phyloP scores from a whole-genome alignment of 2,797 vertebrate genomes.

The Saxicola maurus region DNA sequence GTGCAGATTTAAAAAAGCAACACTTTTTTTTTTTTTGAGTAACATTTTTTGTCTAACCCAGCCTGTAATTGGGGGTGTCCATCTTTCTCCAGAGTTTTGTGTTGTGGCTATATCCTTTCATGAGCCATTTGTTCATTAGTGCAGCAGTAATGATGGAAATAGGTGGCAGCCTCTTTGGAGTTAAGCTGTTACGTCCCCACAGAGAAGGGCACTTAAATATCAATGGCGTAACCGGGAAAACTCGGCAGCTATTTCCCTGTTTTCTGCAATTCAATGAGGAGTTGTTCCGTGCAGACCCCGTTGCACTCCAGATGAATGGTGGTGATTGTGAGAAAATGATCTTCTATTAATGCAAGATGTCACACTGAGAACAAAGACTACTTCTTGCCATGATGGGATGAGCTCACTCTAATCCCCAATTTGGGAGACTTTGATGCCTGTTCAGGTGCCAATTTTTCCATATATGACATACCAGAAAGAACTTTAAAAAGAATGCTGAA shows the following conservation, averaged over 20 bases:
- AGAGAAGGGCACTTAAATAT: slow-evolving; percentile 70
- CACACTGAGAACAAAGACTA: slow-evolving; percentile 74
- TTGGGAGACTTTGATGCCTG: slow-evolving; percentile 63
- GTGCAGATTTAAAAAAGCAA: background rate
- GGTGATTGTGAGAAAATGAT: slow-evolving; percentile 78
- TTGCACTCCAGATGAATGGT: slow-evolving; percentile 76
- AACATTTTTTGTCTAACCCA: background rate
- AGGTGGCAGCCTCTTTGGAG: slow-evolving; percentile 65
- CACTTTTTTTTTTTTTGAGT: background rate
- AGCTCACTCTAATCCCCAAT: slow-evolving; percentile 68
- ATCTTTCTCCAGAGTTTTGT: slow-evolving; percentile 14
- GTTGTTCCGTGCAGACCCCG: slow-evolving; percentile 70
- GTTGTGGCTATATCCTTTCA: background rate
- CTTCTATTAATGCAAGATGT: slow-evolving; percentile 69
- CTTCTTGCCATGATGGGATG: slow-evolving; percentile 73
- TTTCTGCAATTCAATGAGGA: slow-evolving; percentile 75
- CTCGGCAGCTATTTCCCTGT: slow-evolving; percentile 70
- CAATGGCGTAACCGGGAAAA: slow-evolving; percentile 70
- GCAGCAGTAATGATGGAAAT: slow-evolving; percentile 62
- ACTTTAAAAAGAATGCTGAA: background rate
- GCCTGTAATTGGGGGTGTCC: background rate
- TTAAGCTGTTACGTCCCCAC: slow-evolving; percentile 45
- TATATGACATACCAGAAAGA: slow-evolving; percentile 36
- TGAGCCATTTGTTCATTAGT: slow-evolving; percentile 59
- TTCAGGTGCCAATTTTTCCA: slow-evolving; percentile 68